Percentiles rank a stretch among this genome's conserved stretches.
Evolutionary conservation across 2,888 invertebrate species (phyloP).

Genomic region (Acrocyrtus sp.): DNA sequence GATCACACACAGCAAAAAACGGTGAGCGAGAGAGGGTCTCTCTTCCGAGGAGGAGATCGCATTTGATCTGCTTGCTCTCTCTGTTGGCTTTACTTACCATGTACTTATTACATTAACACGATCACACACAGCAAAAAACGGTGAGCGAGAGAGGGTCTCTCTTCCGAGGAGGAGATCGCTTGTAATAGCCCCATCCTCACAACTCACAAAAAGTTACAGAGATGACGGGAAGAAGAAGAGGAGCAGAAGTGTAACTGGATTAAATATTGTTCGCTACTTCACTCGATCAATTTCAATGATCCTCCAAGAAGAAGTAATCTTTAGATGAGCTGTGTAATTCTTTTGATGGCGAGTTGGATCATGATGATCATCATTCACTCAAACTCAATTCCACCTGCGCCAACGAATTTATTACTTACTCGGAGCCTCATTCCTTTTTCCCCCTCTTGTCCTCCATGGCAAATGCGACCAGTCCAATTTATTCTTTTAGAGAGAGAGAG

Average conservation of each 20-base stretch:
- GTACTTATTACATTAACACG: constrained; percentile 28
- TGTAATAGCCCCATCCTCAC: too few species aligned
- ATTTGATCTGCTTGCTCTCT: constrained; percentile 20
- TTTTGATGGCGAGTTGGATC: constrained; percentile 30
- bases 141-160: neutral
- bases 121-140: constrained; percentile 6
- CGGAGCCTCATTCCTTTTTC: constrained; percentile 27
- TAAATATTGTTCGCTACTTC: constrained; percentile 7
- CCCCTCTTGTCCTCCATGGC: neutral
- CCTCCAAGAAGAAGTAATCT: constrained; percentile 11
- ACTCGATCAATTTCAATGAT: constrained; percentile 30
- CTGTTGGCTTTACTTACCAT: constrained; percentile 23
- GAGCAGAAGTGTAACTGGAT: constrained; percentile 21
- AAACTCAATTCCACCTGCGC: constrained; percentile 54
- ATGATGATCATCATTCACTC: constrained; percentile 40
- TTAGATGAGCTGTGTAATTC: constrained; percentile 3
- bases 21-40: neutral
- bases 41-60: neutral
- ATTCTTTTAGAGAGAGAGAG: too few species aligned
- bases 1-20: constrained; percentile 7
- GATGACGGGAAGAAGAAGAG: neutral
- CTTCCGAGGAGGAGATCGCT: neutral
- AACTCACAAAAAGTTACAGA: too few species aligned
- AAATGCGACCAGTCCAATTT: constrained; percentile 3
- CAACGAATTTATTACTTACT: constrained; percentile 63